phyloP scores from a whole-genome alignment of 2,113 vertebrate species.

The Microtus ochrogaster region DNA sequence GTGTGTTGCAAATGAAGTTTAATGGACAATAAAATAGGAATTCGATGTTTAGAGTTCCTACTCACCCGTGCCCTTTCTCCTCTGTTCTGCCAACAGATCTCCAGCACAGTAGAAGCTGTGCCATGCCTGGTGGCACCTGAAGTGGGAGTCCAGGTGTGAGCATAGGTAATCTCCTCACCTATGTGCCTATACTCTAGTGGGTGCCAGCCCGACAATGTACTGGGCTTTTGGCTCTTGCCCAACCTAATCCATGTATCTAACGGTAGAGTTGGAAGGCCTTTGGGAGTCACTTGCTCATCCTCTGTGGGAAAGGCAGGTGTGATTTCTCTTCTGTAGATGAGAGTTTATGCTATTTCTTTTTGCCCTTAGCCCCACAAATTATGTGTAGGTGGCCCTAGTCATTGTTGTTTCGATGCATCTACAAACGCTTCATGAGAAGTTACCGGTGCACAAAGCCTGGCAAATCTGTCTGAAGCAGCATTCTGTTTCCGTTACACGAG shows the following conservation, averaged over 20 bases:
- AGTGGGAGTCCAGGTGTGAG: too few species aligned
- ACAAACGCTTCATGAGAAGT: slow-evolving; percentile 5
- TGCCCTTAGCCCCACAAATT: background rate
- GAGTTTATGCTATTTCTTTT: background rate
- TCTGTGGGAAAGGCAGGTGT: background rate
- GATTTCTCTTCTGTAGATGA: background rate
- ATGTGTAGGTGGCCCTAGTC: background rate
- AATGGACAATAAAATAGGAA: background rate
- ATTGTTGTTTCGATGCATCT: background rate
- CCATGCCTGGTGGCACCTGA: fast-evolving
- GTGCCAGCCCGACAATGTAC: background rate
- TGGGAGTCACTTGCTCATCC: background rate
- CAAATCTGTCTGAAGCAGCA: slow-evolving; percentile 35
- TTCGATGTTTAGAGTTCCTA: too few species aligned
- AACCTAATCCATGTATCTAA: background rate
- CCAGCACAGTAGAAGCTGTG: background rate
- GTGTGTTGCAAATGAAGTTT: background rate
- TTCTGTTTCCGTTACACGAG: slow-evolving; percentile 63
- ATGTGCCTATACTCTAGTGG: fast-evolving
- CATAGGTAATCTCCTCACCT: background rate
- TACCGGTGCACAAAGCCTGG: background rate
- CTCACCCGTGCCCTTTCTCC: background rate
- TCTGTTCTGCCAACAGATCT: background rate
- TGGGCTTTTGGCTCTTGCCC: background rate
- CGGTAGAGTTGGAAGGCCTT: background rate